Evolutionary conservation across 2,888 invertebrate genomes (phyloP).

Genomic region (Agapetus fuscipes): DNA sequence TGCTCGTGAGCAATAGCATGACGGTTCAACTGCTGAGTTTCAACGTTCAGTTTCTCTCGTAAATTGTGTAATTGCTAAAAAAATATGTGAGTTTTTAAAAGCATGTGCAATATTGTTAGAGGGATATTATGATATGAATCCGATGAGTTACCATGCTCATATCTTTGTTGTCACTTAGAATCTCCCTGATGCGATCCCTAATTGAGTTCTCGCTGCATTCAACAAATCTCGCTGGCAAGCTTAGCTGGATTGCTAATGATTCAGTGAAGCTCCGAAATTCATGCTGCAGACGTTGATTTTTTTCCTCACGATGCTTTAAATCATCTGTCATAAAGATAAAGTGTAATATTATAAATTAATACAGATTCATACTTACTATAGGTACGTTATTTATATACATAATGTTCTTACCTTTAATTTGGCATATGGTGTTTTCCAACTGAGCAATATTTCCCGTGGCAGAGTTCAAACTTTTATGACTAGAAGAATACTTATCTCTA

Average conservation of each 20-base stretch:
- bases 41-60: conserved; percentile 63
- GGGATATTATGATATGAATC: too few relatives aligned
- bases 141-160: conserved; percentile 56
- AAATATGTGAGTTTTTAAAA: not conserved
- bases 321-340: conserved; percentile 50
- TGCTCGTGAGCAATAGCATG: conserved; percentile 58
- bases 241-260: conserved; percentile 59
- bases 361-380: too few relatives aligned
- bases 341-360: conserved; percentile 1
- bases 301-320: conserved; percentile 58
- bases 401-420: conserved; percentile 49
- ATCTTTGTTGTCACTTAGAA: conserved; percentile 68
- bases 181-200: conserved; percentile 69
- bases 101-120: too few relatives aligned
- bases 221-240: conserved; percentile 61
- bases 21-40: conserved; percentile 62
- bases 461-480: conserved; percentile 54
- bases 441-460: conserved; percentile 60
- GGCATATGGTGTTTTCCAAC: conserved; percentile 57
- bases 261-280: conserved; percentile 62
- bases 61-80: conserved; percentile 64
- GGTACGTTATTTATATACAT: too few relatives aligned
- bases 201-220: conserved; percentile 71
- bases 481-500: conserved; percentile 55
- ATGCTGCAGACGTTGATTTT: conserved; percentile 53